Evolutionary conservation across 2,888 invertebrate genomes (phyloP).

Genomic region (Halocaridina rubra): DNA sequence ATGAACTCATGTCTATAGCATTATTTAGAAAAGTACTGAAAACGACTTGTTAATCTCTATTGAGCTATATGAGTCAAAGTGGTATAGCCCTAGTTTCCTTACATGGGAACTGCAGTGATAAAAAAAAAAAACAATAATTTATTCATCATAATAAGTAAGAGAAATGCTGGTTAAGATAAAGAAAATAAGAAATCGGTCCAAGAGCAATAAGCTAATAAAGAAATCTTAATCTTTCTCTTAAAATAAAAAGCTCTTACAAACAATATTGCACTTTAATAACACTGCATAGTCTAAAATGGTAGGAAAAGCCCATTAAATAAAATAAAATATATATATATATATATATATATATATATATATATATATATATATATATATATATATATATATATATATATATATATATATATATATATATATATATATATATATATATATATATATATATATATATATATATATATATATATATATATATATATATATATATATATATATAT

Average conservation of each 20-base stretch:
- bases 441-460: conserved; percentile 40
- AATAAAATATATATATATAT: background rate
- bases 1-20: no score
- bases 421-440: conserved; percentile 41
- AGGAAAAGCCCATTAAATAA: background rate
- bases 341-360: background rate
- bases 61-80: no score
- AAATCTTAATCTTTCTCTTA: no score
- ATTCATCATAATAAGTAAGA: background rate
- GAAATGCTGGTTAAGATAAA: conserved; percentile 1
- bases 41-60: no score
- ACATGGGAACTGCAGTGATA: no score
- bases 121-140: background rate
- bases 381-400: conserved; percentile 20
- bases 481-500: conserved; percentile 1
- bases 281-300: no score
- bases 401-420: conserved; percentile 20
- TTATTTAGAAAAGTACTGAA: no score
- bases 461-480: conserved; percentile 4
- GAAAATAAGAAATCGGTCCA: background rate
- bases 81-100: no score
- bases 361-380: conserved; percentile 12
- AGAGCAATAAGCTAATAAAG: no score
- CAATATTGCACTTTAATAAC: background rate
- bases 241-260: background rate